A percentile compares a stretch with the other conserved stretches of the same genome.
These are phyloP conservation scores for Apodemus agrarius DNA, from an alignment of 2,797 vertebrate species.

Conservation along the genomic window DNA sequence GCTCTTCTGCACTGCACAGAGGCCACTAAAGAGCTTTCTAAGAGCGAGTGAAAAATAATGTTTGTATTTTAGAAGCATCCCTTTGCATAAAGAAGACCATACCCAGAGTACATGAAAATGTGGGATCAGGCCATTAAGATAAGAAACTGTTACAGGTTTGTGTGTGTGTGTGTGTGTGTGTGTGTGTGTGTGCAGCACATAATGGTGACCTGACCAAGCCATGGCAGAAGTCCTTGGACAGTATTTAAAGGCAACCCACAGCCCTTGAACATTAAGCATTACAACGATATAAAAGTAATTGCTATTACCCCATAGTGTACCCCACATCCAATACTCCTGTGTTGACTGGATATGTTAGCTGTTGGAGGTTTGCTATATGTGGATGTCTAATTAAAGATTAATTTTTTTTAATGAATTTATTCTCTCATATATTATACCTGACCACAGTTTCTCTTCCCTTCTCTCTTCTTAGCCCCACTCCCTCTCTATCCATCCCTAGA, in stretches of 20 bases:
- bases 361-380: not conserved
- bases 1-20: not conserved
- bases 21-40: not conserved
- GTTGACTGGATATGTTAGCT: not conserved
- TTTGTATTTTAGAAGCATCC: not conserved
- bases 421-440: not conserved
- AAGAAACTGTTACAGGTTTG: not conserved
- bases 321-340: not conserved
- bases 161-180: no score
- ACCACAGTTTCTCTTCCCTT: not conserved
- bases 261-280: not conserved
- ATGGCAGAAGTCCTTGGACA: not conserved
- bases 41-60: not conserved
- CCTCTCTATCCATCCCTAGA: not conserved
- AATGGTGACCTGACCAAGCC: not conserved
- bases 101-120: not conserved
- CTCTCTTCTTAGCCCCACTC: not conserved
- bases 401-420: not conserved
- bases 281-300: slow-evolving; percentile 31
- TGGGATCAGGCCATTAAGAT: not conserved
- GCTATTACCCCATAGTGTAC: not conserved
- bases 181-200: not conserved
- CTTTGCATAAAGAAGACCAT: not conserved
- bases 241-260: slow-evolving; percentile 25
- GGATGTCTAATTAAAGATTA: slow-evolving; percentile 41